phyloP scores from a whole-genome alignment of 1,140 invertebrate species.

The Ceratina calcarata region DNA sequence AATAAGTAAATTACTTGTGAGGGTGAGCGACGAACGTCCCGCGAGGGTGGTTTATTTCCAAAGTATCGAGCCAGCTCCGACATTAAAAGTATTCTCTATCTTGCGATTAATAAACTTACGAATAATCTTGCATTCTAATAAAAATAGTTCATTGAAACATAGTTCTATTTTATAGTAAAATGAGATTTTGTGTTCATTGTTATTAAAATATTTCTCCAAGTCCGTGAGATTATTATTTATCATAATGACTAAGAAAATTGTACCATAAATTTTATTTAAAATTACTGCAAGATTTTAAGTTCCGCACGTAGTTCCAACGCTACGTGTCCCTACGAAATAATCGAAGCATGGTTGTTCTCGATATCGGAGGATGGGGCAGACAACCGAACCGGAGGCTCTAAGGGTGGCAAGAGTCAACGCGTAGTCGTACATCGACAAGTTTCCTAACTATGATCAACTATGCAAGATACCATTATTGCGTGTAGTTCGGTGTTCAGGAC shows the following conservation, averaged over 20 bases:
- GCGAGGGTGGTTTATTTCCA: conserved; percentile 35
- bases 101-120: too few relatives aligned
- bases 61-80: neutral
- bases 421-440: conserved; percentile 52
- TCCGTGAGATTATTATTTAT: too few relatives aligned
- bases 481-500: conserved; percentile 49
- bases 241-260: too few relatives aligned
- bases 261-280: neutral
- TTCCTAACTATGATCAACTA: conserved; percentile 66
- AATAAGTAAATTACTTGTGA: conserved; percentile 80
- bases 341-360: conserved; percentile 28
- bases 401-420: conserved; percentile 46
- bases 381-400: conserved; percentile 27
- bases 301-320: neutral
- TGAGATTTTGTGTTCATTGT: too few relatives aligned
- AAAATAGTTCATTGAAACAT: too few relatives aligned
- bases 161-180: too few relatives aligned
- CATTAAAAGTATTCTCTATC: neutral
- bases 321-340: conserved; percentile 20
- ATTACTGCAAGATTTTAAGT: neutral
- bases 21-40: conserved; percentile 48
- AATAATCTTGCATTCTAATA: too few relatives aligned
- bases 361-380: conserved; percentile 28
- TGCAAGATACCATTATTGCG: conserved; percentile 53
- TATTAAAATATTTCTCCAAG: too few relatives aligned